Base-by-base conservation (phyloP, 2,113 vertebrate genomes). In the Solenodon paradoxus region DNA sequence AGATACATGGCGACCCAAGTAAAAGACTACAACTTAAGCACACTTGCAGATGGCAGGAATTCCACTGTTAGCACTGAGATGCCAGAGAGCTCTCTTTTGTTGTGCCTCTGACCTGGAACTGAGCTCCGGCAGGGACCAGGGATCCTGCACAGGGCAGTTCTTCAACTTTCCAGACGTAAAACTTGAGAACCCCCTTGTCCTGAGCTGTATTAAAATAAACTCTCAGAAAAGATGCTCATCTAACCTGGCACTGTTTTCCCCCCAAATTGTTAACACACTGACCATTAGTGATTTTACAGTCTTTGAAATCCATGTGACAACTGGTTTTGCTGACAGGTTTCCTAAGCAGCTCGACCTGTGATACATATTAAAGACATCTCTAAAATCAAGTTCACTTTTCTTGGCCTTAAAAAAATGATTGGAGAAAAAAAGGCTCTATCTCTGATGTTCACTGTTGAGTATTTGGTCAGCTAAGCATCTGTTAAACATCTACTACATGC, bases 261-360 rank as follows among this genome's bases (percentile, higher is more conserved):
- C 38, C 71, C 66, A 78, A 68, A 75, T 30, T 78, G 75, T 63
- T 40, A 88, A 92, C 77, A 53, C 32, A 55, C 26, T 72, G 20
- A 81, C n/a, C 40, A 86, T 2, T 38, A 40, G 45, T 47, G 38
- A 85, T 28, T 75, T 42, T 10, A 38, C 74, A 63, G 64, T 7
- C 63, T 75, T 90, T 89, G 42, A 71, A 86, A 89, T 61, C 12
- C n/a, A 72, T 38, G 20, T 95, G 82, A 71, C 57, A 89, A 77
- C 32, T 57, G 63, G 57, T 88, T 93, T 77, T 75, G 74, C 66
- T 57, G 86, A 51, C 13, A n/a, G 28, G 22, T 59, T 49, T 93
- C 59, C 71, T 90, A 93, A 59, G 61, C 40, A 95, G 63, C n/a
- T 93, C 11, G 42, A 69, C 38, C 40, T 88, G 32, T 80, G 68